Evolutionary conservation across 2,797 vertebrate species (phyloP), one percentile per base, ranked within the genome.

Genomic region (Hephaestus fuliginosus): DNA sequence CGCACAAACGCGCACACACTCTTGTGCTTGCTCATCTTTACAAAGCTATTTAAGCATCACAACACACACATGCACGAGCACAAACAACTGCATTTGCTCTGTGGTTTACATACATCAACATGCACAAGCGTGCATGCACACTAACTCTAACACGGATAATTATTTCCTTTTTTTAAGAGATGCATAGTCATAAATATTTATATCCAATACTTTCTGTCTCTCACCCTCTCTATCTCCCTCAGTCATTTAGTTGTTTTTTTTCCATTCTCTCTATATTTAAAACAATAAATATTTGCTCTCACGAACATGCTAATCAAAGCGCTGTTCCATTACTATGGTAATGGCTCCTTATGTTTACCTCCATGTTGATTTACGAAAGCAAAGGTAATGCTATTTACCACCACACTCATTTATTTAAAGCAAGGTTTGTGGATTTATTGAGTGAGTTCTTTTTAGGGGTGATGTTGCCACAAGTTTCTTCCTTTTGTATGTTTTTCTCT

Each of bases 301-400:
- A 73, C 76, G 78, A 81, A 87, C 65, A 70, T 90, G 78, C 67
- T 90, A 88, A 93, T 91, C 63, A 90, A 68, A 83, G 51, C 70
- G 53, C 67, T 74, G 49, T 86, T 89, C 83, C 70, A 93, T 93
- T 92, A 88, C 67, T 91, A 91, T 93, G 91, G 73, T 88, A 92
- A 94, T 92, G 71, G 75, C 73, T 67, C 60, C 57, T 83, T 86
- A 79, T 89, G 82, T 91, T 90, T 89, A 81, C 77, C 70, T 74
- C 66, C 1, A 39, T 82, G 77, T 46, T 87, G 73, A 86, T 90
- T 89, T 80, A 88, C 63, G 55, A 74, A 86, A 79, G 76, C 72
- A 82, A 62, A 82, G 76, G 65, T 78, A 83, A 82, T 60, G 28
- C 22, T 84, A 85, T 86, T 85, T 79, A 76, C 56, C 67, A 49